A percentile compares a stretch with the other conserved stretches of the same genome.
Evolutionary conservation across 2,113 vertebrate species (phyloP).

Genomic region (Thamnophis sirtalis): DNA sequence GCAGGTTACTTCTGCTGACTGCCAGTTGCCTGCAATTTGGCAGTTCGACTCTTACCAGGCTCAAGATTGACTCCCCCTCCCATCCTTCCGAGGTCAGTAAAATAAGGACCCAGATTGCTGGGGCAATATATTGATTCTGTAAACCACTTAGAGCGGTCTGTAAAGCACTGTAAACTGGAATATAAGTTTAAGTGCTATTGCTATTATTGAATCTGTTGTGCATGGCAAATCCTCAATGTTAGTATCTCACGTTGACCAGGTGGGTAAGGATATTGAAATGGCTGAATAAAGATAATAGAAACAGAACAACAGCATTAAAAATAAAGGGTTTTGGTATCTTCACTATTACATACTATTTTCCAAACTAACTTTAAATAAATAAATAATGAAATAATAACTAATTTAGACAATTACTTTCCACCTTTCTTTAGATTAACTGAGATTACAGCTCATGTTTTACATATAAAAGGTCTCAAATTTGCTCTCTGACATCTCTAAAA

Average conservation of each 20-base stretch:
- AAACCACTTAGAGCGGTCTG: too few species aligned
- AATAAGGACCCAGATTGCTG: too few species aligned
- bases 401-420: background rate
- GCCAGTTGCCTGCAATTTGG: too few species aligned
- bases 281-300: background rate
- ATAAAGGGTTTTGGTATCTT: background rate
- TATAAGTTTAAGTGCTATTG: too few species aligned
- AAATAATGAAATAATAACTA: too few species aligned
- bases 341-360: background rate
- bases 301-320: background rate
- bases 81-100: too few species aligned
- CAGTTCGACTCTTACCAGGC: too few species aligned
- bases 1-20: too few species aligned
- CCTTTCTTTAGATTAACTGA: background rate
- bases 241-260: background rate
- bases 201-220: background rate
- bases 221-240: background rate
- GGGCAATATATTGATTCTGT: too few species aligned
- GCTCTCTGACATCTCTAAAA: background rate
- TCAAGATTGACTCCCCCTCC: too few species aligned
- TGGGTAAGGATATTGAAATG: background rate
- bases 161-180: too few species aligned
- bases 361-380: background rate
- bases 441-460: background rate
- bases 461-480: background rate